Percentiles rank a stretch among this genome's conserved stretches.
These are phyloP conservation scores for Zaprionus nigranus DNA, from an alignment of 1,140 invertebrate genomes.

Conservation along the genomic window DNA sequence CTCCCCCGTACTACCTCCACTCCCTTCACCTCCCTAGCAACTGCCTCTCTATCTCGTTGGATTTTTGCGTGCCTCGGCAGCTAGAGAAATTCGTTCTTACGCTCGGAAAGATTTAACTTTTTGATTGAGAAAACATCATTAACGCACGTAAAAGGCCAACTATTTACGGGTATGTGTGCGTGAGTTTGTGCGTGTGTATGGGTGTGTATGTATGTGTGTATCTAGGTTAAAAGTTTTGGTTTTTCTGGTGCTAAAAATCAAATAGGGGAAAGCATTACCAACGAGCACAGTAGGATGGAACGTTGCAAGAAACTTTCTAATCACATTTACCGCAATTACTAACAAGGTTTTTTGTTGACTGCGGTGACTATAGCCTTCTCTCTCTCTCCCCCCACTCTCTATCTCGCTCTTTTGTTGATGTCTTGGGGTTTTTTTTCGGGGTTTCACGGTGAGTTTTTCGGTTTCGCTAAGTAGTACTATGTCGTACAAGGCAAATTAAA, in stretches of 20 bases:
- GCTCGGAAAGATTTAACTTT: conserved; percentile 79
- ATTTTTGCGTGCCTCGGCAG: conserved; percentile 64
- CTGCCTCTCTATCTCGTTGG: background rate
- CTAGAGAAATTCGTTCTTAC: conserved; percentile 66
- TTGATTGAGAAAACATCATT: conserved; percentile 83
- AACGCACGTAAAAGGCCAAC: conserved; percentile 81
- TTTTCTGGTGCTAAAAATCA: conserved; percentile 78
- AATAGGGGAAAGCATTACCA: conserved; percentile 70
- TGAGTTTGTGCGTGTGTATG: conserved; percentile 5
- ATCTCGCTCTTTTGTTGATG: conserved; percentile 21
- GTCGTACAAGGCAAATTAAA: conserved; percentile 73
- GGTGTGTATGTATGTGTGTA: conserved; percentile 9
- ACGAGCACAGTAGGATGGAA: conserved; percentile 30
- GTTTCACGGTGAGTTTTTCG: conserved; percentile 3
- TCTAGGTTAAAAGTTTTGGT: conserved; percentile 77
- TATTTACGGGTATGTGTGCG: conserved; percentile 60
- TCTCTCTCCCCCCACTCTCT: background rate
- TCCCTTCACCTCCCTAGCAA: background rate
- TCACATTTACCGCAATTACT: conserved; percentile 82
- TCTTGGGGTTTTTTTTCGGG: conserved; percentile 16
- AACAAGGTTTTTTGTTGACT: conserved; percentile 81
- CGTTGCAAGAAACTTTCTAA: conserved; percentile 73
- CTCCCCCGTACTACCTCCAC: background rate
- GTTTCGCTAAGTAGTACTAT: conserved; percentile 10
- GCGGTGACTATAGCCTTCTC: conserved; percentile 20